Conservation (phyloP, 2,888 invertebrate species). For the Eustalomyia histrio region DNA sequence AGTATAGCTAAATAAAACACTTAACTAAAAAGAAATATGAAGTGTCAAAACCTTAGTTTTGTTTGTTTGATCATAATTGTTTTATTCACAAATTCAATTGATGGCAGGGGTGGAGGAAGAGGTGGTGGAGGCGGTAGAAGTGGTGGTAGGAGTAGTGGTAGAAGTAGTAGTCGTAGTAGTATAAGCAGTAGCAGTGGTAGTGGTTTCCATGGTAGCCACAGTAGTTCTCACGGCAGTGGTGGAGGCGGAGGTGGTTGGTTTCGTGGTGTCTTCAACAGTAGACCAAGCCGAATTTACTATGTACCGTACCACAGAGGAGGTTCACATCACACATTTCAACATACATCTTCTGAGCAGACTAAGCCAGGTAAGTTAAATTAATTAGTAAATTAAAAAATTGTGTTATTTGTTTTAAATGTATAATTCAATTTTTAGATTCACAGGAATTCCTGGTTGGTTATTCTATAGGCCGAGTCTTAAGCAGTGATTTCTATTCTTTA, state of each 20-base stretch:
- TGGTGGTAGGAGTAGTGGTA: not conserved
- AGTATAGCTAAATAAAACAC: not conserved
- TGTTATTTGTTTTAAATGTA: no score
- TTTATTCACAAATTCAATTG: not conserved
- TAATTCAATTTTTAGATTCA: no score
- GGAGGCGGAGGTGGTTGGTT: not conserved
- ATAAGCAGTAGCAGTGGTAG: not conserved
- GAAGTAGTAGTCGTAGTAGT: not conserved
- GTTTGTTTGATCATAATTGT: not conserved
- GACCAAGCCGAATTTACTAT: not conserved
- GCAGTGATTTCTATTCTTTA: constrained; percentile 38
- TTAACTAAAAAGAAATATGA: no score
- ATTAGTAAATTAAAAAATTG: not conserved
- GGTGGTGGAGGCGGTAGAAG: not conserved
- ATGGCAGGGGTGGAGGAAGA: not conserved
- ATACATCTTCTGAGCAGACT: not conserved
- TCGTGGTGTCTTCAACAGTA: constrained; percentile 20
- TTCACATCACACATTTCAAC: not conserved
- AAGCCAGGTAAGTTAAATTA: not conserved
- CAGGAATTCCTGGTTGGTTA: not conserved
- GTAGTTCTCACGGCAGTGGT: not conserved
- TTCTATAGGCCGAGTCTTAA: constrained; percentile 10
- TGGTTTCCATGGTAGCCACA: not conserved
- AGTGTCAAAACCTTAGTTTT: not conserved
- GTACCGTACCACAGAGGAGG: not conserved